Conservation (phyloP, 2,113 vertebrate species). For the Pristiophorus japonicus region DNA sequence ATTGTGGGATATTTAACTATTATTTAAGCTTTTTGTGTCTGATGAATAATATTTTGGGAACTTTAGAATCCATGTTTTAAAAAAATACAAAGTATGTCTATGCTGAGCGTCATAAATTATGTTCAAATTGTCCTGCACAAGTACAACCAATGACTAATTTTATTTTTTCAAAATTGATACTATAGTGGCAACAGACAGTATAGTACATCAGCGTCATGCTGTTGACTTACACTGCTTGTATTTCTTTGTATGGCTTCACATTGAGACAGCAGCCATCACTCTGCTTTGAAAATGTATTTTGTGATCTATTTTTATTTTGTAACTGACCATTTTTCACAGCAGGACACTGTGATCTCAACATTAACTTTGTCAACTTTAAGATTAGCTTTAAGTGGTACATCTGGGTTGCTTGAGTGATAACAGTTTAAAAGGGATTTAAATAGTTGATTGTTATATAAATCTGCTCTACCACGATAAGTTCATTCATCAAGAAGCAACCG, state of each 20-base stretch:
- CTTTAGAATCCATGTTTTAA: not conserved
- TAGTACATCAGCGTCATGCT: not conserved
- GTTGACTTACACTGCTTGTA: not conserved
- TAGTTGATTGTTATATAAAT: not conserved
- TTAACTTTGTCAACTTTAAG: conserved; percentile 21
- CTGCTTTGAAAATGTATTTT: conserved; percentile 9
- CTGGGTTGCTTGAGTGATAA: not conserved
- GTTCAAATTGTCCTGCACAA: not conserved
- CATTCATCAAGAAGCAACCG: not conserved
- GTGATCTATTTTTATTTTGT: not conserved
- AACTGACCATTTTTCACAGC: not conserved
- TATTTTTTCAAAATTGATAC: not conserved
- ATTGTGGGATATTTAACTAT: not conserved
- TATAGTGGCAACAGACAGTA: not conserved
- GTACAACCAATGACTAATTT: not conserved
- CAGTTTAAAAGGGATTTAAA: not conserved
- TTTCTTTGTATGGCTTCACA: not conserved
- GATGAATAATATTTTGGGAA: conserved; percentile 2
- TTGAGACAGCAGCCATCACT: not conserved
- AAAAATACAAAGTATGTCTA: not conserved
- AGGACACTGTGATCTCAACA: not conserved
- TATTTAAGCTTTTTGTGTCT: not conserved
- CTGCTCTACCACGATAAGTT: not conserved
- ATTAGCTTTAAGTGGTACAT: not conserved
- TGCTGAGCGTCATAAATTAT: not conserved